A percentile compares a stretch with the other conserved stretches of the same genome.
Evolutionary conservation across 2,888 invertebrate species (phyloP).

Genomic region (Petrolisthes cinctipes): DNA sequence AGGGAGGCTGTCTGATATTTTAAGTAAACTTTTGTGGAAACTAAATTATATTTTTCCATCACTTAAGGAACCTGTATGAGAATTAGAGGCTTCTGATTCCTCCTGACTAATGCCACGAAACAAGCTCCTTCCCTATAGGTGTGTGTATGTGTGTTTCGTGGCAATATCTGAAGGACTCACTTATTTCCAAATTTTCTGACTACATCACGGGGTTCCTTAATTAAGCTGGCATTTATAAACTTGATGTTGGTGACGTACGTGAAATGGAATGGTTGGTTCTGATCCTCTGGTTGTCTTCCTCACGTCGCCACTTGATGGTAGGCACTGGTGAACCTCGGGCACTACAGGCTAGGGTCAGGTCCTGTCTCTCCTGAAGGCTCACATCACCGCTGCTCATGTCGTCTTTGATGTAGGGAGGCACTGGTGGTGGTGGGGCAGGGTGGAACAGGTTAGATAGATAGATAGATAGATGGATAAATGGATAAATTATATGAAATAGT

Average conservation of each 20-base stretch:
- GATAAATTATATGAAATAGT: no score
- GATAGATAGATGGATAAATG: neutral
- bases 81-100: no score
- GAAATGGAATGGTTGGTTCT: slow-evolving; percentile 46
- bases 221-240: neutral
- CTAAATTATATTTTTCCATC: no score
- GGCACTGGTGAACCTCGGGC: slow-evolving; percentile 67
- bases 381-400: slow-evolving; percentile 67
- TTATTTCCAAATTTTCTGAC: no score
- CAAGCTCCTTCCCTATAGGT: no score
- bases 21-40: no score
- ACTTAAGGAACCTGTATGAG: no score
- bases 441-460: neutral
- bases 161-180: no score
- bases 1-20: no score
- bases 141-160: no score
- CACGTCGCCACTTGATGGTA: slow-evolving; percentile 67
- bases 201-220: no score
- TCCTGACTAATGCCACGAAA: no score
- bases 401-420: slow-evolving; percentile 67
- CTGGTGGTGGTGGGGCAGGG: slow-evolving; percentile 47
- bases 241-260: slow-evolving; percentile 25
- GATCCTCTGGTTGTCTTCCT: slow-evolving; percentile 56
- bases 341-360: slow-evolving; percentile 67
- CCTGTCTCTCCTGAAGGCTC: slow-evolving; percentile 66